These are phyloP conservation scores for Scaptomyza parva DNA, from an alignment of 2,888 invertebrate species.

Conservation along the genomic window DNA sequence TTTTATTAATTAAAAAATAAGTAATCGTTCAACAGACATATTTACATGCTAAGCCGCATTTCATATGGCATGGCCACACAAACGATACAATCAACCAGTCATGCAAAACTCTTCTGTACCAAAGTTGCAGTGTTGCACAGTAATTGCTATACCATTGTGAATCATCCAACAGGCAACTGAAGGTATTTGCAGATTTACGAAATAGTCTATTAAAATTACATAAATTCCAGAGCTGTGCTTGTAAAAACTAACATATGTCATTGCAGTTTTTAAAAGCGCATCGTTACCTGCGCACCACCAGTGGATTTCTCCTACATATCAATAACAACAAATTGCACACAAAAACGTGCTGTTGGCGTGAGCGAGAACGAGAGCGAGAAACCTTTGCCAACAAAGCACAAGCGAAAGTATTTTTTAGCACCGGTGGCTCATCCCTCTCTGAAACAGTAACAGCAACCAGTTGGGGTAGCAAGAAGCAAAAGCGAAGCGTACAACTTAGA, in stretches of 20 bases:
- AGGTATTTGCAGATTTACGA: slow-evolving; percentile 63
- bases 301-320: slow-evolving; percentile 31
- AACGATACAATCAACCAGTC: slow-evolving; percentile 9
- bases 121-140: slow-evolving; percentile 42
- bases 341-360: slow-evolving; percentile 59
- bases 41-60: background rate
- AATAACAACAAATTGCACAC: slow-evolving; percentile 13
- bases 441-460: slow-evolving; percentile 5
- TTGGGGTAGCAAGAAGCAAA: slow-evolving; percentile 91
- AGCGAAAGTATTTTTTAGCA: slow-evolving; percentile 44
- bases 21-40: background rate
- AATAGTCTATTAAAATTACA: slow-evolving; percentile 62
- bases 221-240: slow-evolving; percentile 46
- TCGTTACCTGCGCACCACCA: slow-evolving; percentile 52
- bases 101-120: background rate
- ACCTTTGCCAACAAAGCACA: slow-evolving; percentile 66
- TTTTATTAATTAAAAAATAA: background rate
- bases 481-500: slow-evolving; percentile 89
- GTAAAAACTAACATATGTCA: slow-evolving; percentile 69
- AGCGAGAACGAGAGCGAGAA: slow-evolving; percentile 16
- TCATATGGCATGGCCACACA: background rate
- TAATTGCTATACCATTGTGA: slow-evolving; percentile 46
- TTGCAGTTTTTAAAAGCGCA: slow-evolving; percentile 79
- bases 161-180: slow-evolving; percentile 47
- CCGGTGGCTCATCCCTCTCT: slow-evolving; percentile 13